Evolutionary conservation across 2,113 vertebrate genomes (phyloP).

Genomic region (Pelodiscus sinensis): DNA sequence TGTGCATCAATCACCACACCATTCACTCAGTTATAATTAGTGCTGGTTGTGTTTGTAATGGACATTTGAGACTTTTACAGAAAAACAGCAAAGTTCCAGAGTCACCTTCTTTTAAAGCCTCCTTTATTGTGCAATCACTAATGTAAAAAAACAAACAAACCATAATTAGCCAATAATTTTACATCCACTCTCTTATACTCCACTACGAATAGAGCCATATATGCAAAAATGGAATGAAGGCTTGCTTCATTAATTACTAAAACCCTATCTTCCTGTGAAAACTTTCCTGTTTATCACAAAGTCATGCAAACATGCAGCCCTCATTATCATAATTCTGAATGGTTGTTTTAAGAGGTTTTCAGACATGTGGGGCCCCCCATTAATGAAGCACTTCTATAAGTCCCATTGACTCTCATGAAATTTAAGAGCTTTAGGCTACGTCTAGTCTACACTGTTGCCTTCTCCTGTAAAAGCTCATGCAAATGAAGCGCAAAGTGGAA

Average conservation of each 20-base stretch:
- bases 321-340: neutral
- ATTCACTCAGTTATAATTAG: neutral
- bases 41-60: neutral
- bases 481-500: too few relatives aligned
- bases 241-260: neutral
- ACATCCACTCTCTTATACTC: neutral
- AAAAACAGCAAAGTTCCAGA: neutral
- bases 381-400: neutral
- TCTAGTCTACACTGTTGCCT: too few relatives aligned
- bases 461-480: too few relatives aligned
- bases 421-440: too few relatives aligned
- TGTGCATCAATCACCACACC: neutral
- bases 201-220: neutral
- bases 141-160: neutral
- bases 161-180: neutral
- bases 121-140: neutral
- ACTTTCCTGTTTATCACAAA: neutral
- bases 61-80: neutral
- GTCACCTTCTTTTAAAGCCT: neutral
- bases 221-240: neutral
- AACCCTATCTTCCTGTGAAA: neutral
- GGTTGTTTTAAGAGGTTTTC: neutral
- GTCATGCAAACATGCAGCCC: neutral
- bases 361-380: neutral
- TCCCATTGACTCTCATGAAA: too few relatives aligned